Conservation (phyloP, 2,113 vertebrate genomes). For the Octodon degus region DNA sequence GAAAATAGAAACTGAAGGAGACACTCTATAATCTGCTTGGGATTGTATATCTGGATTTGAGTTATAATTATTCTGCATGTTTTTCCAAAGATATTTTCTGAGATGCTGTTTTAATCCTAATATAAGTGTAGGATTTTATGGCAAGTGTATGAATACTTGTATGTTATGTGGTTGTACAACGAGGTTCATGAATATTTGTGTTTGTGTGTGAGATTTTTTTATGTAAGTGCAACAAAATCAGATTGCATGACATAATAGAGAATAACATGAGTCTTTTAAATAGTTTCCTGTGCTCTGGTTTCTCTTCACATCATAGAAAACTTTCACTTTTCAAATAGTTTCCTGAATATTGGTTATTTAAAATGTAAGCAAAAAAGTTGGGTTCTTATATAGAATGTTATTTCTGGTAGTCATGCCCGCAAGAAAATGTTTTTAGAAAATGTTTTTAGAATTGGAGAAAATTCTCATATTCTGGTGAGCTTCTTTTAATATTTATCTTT, state of each 20-base stretch:
- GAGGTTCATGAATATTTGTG: background rate
- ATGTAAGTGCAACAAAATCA: background rate
- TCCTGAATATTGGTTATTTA: conserved; percentile 7
- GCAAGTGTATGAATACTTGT: background rate
- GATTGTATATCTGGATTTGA: background rate
- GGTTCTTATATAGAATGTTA: background rate
- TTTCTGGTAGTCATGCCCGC: background rate
- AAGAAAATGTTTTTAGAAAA: background rate
- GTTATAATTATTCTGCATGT: background rate
- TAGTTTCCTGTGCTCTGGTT: no score
- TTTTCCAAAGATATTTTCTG: background rate
- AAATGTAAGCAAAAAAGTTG: conserved; percentile 23
- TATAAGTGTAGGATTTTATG: background rate
- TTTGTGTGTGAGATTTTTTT: background rate
- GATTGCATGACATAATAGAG: conserved; percentile 33
- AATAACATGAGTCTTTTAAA: conserved; percentile 28
- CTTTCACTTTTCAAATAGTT: conserved; percentile 29
- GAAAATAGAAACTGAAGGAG: background rate
- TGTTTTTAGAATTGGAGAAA: background rate
- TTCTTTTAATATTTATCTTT: background rate
- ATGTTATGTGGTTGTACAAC: background rate
- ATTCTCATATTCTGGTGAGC: background rate
- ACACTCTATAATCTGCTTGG: background rate
- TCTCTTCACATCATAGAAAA: no score
- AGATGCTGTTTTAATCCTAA: conserved; percentile 15